Conservation (phyloP, 2,888 invertebrate genomes). For the Stenichneumon culpator region DNA sequence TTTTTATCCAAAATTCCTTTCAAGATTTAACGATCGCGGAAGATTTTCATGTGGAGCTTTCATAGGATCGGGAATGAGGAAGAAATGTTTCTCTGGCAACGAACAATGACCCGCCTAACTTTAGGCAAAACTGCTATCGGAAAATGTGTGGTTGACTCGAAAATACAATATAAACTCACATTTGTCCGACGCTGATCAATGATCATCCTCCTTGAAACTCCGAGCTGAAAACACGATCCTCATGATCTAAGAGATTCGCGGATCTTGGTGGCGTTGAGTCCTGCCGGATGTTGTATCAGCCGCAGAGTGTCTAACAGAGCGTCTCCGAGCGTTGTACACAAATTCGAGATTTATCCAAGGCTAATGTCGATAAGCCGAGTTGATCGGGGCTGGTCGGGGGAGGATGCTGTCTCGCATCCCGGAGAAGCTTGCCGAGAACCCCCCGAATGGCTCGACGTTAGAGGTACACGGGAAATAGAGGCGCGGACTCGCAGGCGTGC, state of each 20-base stretch:
- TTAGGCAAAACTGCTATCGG: background rate
- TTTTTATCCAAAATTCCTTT: slow-evolving; percentile 4
- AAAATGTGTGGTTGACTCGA: background rate
- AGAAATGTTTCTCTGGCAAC: background rate
- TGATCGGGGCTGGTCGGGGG: slow-evolving; percentile 32
- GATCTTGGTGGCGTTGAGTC: slow-evolving; percentile 14
- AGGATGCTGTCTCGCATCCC: slow-evolving; percentile 5
- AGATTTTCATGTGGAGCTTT: background rate
- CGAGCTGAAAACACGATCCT: background rate
- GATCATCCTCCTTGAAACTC: background rate
- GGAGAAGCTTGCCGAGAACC: slow-evolving; percentile 27
- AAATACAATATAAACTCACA: background rate
- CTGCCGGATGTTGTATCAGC: background rate
- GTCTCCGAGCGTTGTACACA: slow-evolving; percentile 49
- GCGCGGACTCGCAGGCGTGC: slow-evolving; percentile 12
- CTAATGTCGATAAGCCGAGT: slow-evolving; percentile 63
- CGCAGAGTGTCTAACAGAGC: slow-evolving; percentile 5
- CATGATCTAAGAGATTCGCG: background rate
- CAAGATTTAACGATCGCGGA: background rate
- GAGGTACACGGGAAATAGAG: slow-evolving; percentile 21
- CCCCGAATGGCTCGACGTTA: slow-evolving; percentile 37
- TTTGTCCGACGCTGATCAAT: background rate
- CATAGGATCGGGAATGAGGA: background rate
- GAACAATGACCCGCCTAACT: background rate
- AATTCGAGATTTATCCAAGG: slow-evolving; percentile 63